These are phyloP conservation scores for Alectoris magna DNA, from an alignment of 2,797 vertebrate species.

Conservation along the genomic window DNA sequence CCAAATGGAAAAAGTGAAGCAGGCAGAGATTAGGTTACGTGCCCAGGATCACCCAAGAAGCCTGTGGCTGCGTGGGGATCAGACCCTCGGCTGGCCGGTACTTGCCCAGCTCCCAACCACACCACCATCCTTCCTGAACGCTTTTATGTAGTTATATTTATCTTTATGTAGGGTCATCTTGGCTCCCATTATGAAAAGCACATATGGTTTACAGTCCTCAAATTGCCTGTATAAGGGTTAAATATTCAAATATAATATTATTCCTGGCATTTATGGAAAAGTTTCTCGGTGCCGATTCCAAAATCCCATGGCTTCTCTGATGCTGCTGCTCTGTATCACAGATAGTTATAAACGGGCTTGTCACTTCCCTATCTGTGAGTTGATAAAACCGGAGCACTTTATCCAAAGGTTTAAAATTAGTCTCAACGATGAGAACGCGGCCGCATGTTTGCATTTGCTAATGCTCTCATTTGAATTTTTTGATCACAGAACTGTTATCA, in stretches of 20 bases:
- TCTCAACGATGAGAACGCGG: not conserved
- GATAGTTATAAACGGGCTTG: slow-evolving; percentile 48
- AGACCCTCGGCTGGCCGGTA: slow-evolving; percentile 39
- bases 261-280: slow-evolving; percentile 71
- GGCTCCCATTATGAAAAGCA: slow-evolving; percentile 58
- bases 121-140: slow-evolving; percentile 59
- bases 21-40: slow-evolving; percentile 48
- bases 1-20: slow-evolving; percentile 60
- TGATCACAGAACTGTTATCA: not conserved
- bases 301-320: slow-evolving; percentile 52
- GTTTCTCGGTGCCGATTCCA: slow-evolving; percentile 60
- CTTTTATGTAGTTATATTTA: slow-evolving; percentile 73
- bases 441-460: not conserved
- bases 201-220: slow-evolving; percentile 73
- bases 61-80: slow-evolving; percentile 65
- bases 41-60: slow-evolving; percentile 73
- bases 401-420: slow-evolving; percentile 17
- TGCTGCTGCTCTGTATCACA: slow-evolving; percentile 54
- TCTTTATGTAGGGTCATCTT: slow-evolving; percentile 71
- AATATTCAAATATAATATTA: slow-evolving; percentile 75
- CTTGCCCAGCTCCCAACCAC: slow-evolving; percentile 70
- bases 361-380: slow-evolving; percentile 15
- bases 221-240: slow-evolving; percentile 73
- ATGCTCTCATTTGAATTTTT: not conserved
- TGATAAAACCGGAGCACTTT: slow-evolving; percentile 22